Evolutionary conservation across 2,113 vertebrate species (phyloP), one percentile per base, ranked within the genome.

Genomic region (Hippocampus guttulatus): DNA sequence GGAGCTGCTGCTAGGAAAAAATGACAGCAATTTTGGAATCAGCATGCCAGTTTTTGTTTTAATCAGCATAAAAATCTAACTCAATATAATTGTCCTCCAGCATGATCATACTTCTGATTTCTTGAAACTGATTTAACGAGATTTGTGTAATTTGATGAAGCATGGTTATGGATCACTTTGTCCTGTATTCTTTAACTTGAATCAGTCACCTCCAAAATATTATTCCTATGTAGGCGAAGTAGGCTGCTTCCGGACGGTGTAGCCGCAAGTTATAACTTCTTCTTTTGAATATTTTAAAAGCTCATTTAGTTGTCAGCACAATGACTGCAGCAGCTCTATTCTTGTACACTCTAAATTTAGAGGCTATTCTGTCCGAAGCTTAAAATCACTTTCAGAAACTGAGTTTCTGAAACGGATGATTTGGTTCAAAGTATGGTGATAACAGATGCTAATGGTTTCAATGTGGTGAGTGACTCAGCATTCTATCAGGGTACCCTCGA

Each of bases 261-360:
- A 45, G 38, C 63, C 45, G 43, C 33, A 38, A 38, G n/a, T n/a
- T 43, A 15, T 65, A 23, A 12, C 15, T 62, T 67, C 43, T 45
- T 60, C 70, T 78, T 75, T 77, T 69, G n/a, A 68, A 62, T 71
- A 41, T 73, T 75, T 73, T 61, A 71, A 65, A 27, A 25, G 27
- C 75, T 45, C 2, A 52, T 63, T 73, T 79, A 43, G 57, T 74
- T 77, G 52, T 75, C 23, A 55, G 72, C 60, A 62, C 40, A 71
- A 20, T 58, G 51, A 55, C 70, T 51, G 65, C 63, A 61, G 45
- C 65, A 2, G 68, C 23, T 68, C 58, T 61, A n/a, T 79, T 71
- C 58, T 10, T 75, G 47, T 51, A 62, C 23, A 25, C 55, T 51
- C 58, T 49, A 64, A 64, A 71, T 64, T 70, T 45, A 38, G n/a